Evolutionary conservation across 1,140 invertebrate species (phyloP), one percentile per base, ranked within the genome.

Genomic region (Cyclargus thomasi): DNA sequence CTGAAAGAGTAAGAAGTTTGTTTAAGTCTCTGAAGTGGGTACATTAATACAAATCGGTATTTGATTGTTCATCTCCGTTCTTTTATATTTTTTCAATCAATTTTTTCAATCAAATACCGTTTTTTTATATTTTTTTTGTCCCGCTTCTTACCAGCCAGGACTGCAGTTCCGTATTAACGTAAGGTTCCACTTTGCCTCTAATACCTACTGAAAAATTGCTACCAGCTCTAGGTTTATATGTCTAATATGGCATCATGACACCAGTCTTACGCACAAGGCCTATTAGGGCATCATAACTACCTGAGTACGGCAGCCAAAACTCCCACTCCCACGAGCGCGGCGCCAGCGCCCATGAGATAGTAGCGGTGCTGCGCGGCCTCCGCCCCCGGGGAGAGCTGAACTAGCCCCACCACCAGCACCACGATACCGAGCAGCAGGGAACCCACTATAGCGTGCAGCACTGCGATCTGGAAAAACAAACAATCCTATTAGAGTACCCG

Each of bases 341-440:
- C 91, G 2, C 94, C 94, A 36, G 93, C 92, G 35, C 93, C 92
- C 75, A 95, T 92, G 70, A 95, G 92, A 77, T 93, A 92, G 80
- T 94, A 94, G 73, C 94, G 93, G 81, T 96, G 94, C 75, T 95
- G 94, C 18, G 94, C 94, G 20, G 95, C 95, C 75, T 95, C 95
- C 29, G 95, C 95, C 53, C 95, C 95, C 18, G 95, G 95, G 18
- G 94, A 95, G 74, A 96, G 90, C 89, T 96, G 95, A 70, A 96
- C 95, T 77, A 96, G 89, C 69, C 95, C 95, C 76, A 96, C 95
- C 63, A 96, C 94, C 68, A 96, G 86, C 55, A 96, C 92, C 74
- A 96, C 94, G 73, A 94, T 94, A 62, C 95, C 95, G 72, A 95
- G 86, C 35, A 96, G 91, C 65, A 96, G 89, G 6, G 94, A 95